These are phyloP conservation scores for Paracentrotus lividus DNA, from an alignment of 53 echinoderm and acorn worm species.

Conservation along the genomic window DNA sequence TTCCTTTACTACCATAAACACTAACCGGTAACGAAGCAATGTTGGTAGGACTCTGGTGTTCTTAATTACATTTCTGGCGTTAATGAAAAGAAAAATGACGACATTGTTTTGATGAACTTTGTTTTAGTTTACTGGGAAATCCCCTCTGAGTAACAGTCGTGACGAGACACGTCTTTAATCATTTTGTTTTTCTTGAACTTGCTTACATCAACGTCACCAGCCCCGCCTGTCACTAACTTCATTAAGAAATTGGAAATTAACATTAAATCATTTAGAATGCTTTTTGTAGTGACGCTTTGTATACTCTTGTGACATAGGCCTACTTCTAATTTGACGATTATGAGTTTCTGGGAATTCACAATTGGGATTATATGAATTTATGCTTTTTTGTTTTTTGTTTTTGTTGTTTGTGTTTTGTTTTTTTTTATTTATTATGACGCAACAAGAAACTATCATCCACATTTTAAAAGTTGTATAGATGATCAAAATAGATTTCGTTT, in stretches of 20 bases:
- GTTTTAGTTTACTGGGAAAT: not conserved
- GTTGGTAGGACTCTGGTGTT: not conserved
- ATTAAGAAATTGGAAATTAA: not conserved
- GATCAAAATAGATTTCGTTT: too few relatives aligned
- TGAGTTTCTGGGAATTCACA: too few relatives aligned
- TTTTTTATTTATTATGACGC: too few relatives aligned
- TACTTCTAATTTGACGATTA: too few relatives aligned
- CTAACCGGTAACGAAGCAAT: not conserved
- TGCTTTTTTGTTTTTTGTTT: too few relatives aligned
- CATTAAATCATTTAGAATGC: not conserved
- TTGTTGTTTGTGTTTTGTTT: too few relatives aligned
- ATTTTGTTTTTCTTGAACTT: conserved; percentile 51
- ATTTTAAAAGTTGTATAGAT: too few relatives aligned
- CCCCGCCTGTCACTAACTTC: not conserved
- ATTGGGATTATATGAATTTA: too few relatives aligned
- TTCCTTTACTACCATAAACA: not conserved
- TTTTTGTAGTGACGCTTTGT: too few relatives aligned
- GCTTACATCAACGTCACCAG: not conserved
- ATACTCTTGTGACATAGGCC: too few relatives aligned
- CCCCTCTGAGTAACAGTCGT: conserved; percentile 8
- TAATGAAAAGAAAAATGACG: conserved; percentile 46
- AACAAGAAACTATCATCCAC: too few relatives aligned
- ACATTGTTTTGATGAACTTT: conserved; percentile 29
- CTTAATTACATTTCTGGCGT: conserved; percentile 40
- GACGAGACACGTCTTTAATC: not conserved